phyloP scores from a whole-genome alignment of 2,888 invertebrate genomes.

The Phyllotreta striolata region DNA sequence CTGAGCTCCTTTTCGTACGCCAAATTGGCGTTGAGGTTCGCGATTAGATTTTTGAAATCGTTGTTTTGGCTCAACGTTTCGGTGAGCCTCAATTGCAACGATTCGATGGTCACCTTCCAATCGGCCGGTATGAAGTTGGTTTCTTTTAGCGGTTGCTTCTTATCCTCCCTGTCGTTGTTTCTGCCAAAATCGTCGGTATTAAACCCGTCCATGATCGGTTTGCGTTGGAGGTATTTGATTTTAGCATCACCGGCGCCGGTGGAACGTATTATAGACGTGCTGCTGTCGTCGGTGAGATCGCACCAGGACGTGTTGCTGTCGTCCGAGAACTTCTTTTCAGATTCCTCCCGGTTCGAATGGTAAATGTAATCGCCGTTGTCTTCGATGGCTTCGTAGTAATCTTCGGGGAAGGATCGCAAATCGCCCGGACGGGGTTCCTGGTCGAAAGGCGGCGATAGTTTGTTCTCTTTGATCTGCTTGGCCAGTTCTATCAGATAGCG shows the following conservation, averaged over 20 bases:
- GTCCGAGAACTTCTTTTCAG: conserved; percentile 17
- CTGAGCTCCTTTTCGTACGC: conserved; percentile 34
- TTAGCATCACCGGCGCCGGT: conserved; percentile 34
- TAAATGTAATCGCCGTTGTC: conserved; percentile 3
- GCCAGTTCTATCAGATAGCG: conserved; percentile 46
- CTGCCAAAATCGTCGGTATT: conserved; percentile 7
- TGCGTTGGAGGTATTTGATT: conserved; percentile 10
- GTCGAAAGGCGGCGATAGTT: conserved; percentile 45
- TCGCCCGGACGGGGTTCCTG: conserved; percentile 42
- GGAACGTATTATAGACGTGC: conserved; percentile 20
- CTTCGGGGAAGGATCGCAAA: conserved; percentile 31
- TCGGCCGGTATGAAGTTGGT: conserved; percentile 45
- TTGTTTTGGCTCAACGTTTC: conserved; percentile 50
- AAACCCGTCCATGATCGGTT: conserved; percentile 4
- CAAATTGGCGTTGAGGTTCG: conserved; percentile 35
- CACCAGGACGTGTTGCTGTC: conserved; percentile 44
- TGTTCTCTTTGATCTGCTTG: conserved; percentile 46
- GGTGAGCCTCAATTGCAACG: conserved; percentile 46
- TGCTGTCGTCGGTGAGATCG: conserved; percentile 43
- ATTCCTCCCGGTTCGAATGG: conserved; percentile 6
- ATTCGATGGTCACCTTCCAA: conserved; percentile 49
- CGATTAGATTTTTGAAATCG: conserved; percentile 43
- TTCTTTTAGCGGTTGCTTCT: conserved; percentile 38
- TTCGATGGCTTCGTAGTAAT: conserved; percentile 4
- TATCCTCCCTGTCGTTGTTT: conserved; percentile 10